Percentiles rank a stretch among this genome's conserved stretches.
phyloP scores from a whole-genome alignment of 2,888 invertebrate species.

The Cataglyphis cursor region DNA sequence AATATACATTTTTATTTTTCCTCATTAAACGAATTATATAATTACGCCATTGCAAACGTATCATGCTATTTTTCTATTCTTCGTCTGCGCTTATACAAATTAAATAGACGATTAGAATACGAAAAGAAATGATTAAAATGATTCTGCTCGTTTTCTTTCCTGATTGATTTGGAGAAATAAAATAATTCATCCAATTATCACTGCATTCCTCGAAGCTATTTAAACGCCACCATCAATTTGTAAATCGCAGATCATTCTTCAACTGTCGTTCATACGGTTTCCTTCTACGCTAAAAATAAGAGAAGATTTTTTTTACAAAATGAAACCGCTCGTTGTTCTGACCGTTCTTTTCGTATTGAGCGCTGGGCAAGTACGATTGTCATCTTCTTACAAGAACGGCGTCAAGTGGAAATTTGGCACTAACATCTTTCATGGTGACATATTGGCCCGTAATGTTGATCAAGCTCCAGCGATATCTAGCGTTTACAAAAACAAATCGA shows the following conservation, averaged over 20 bases:
- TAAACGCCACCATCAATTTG: slow-evolving; percentile 18
- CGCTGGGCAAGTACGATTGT: slow-evolving; percentile 46
- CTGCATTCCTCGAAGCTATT: slow-evolving; percentile 13
- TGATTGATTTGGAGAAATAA: neutral
- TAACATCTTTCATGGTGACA: neutral
- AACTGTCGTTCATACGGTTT: slow-evolving; percentile 10
- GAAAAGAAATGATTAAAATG: neutral
- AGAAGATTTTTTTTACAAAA: neutral
- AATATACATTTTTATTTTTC: neutral
- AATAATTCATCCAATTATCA: neutral
- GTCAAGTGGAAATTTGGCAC: slow-evolving; percentile 63
- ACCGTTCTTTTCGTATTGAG: neutral
- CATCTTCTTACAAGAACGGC: slow-evolving; percentile 59
- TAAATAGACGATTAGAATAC: neutral
- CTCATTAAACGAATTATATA: neutral
- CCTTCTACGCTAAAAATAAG: neutral
- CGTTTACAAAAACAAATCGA: slow-evolving; percentile 29
- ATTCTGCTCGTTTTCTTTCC: neutral
- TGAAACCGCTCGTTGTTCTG: neutral
- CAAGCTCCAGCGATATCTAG: neutral
- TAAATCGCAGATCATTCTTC: neutral
- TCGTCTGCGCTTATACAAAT: neutral
- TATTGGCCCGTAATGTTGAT: neutral
- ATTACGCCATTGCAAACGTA: slow-evolving; percentile 7
- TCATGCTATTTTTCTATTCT: neutral